These are phyloP conservation scores for Scrobipalpa atriplicella DNA, from an alignment of 2,888 invertebrate species.

Conservation along the genomic window DNA sequence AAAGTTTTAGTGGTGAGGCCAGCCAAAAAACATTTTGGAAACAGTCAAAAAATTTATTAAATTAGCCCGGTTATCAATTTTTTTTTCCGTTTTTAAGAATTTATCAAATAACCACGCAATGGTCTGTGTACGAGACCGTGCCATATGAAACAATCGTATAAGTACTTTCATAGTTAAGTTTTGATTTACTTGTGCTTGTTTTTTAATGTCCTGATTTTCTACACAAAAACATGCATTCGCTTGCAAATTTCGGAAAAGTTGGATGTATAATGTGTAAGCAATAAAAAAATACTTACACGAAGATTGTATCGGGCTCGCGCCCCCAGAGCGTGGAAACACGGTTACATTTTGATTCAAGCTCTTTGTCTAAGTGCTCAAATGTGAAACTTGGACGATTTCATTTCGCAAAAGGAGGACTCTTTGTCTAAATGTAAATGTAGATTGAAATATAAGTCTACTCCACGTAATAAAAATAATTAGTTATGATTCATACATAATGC, in stretches of 20 bases:
- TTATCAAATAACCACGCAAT: too few species aligned
- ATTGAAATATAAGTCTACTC: not conserved
- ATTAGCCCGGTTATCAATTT: too few species aligned
- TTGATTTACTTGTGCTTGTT: too few species aligned
- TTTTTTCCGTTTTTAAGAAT: too few species aligned
- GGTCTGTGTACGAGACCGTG: too few species aligned
- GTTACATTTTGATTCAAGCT: slow-evolving; percentile 20
- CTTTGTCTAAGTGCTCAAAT: slow-evolving; percentile 9
- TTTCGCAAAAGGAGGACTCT: not conserved
- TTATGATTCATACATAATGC: too few species aligned
- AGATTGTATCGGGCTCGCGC: not conserved
- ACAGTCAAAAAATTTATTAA: too few species aligned
- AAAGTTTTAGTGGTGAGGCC: too few species aligned
- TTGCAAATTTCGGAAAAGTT: slow-evolving; percentile 7
- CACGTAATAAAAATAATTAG: too few species aligned
- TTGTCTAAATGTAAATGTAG: not conserved
- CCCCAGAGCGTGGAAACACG: slow-evolving; percentile 20
- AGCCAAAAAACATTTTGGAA: too few species aligned
- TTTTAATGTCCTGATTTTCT: not conserved
- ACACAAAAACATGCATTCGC: not conserved
- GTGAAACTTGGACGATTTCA: not conserved
- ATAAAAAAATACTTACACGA: slow-evolving; percentile 12
- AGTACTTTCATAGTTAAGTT: not conserved
- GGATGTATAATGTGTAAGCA: not conserved
- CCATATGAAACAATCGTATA: too few species aligned